These are phyloP conservation scores for Kryptopterus vitreolus DNA, from an alignment of 2,797 vertebrate species.

Conservation along the genomic window DNA sequence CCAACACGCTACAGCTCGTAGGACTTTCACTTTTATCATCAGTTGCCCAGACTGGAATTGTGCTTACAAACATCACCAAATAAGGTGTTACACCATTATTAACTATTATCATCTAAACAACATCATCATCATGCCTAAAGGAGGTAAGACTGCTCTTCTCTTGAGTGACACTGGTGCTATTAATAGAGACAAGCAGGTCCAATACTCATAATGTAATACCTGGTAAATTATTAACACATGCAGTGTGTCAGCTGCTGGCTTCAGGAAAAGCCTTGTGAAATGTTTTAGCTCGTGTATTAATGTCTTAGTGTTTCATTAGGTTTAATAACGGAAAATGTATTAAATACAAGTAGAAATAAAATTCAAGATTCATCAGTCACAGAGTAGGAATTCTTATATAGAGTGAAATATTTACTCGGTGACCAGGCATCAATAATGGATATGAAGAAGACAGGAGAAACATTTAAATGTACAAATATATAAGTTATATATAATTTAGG, in stretches of 20 bases:
- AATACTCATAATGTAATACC: not conserved
- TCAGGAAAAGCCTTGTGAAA: not conserved
- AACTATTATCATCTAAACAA: slow-evolving; percentile 9
- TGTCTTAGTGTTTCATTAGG: not conserved
- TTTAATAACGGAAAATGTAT: not conserved
- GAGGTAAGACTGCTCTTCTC: slow-evolving; percentile 68
- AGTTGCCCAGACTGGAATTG: not conserved
- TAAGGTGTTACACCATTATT: not conserved
- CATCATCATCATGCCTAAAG: slow-evolving; percentile 74
- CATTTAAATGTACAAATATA: too few species aligned
- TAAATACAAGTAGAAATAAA: too few species aligned
- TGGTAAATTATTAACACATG: not conserved
- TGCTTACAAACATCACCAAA: not conserved
- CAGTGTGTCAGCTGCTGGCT: not conserved
- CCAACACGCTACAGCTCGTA: not conserved
- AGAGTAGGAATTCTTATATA: too few species aligned
- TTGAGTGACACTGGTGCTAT: not conserved
- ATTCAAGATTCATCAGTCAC: too few species aligned
- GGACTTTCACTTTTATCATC: slow-evolving; percentile 5
- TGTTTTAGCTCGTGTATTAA: too few species aligned
- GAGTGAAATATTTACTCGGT: too few species aligned
- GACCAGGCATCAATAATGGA: too few species aligned
- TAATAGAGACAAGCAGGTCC: not conserved
- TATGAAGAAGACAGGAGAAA: too few species aligned
- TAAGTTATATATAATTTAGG: too few species aligned